Percentiles rank a stretch among this genome's conserved stretches.
Evolutionary conservation across 2,797 vertebrate species (phyloP).

Genomic region (Aselliscus stoliczkanus): DNA sequence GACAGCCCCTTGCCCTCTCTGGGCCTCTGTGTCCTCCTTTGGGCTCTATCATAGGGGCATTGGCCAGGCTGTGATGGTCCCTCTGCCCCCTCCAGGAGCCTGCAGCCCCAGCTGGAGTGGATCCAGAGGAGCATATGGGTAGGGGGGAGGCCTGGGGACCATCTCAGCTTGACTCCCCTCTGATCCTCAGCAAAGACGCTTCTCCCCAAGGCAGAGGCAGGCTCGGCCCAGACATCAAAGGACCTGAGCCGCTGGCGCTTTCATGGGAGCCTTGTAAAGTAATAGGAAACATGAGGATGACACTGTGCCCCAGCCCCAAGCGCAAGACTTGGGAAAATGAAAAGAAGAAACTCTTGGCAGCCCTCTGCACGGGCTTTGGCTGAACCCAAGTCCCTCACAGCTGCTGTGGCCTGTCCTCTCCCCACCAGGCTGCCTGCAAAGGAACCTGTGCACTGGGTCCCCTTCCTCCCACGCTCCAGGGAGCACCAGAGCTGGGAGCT

Average conservation of each 20-base stretch:
- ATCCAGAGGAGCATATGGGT: background rate
- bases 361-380: constrained; percentile 56
- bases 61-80: background rate
- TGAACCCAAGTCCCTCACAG: constrained; percentile 57
- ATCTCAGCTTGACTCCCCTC: background rate
- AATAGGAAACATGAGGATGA: constrained; percentile 73
- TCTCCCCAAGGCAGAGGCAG: constrained; percentile 33
- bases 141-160: background rate
- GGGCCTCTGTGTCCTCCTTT: background rate
- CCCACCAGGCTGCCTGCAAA: background rate
- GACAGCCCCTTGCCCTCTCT: background rate
- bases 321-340: constrained; percentile 49
- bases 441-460: background rate
- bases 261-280: constrained; percentile 62
- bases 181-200: constrained; percentile 39
- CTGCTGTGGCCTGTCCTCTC: constrained; percentile 53
- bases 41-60: background rate
- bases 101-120: background rate
- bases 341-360: constrained; percentile 69
- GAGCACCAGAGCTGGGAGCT: background rate
- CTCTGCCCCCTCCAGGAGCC: background rate
- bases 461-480: background rate
- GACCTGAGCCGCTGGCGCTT: constrained; percentile 27
- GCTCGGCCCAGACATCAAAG: constrained; percentile 71
- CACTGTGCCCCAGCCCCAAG: constrained; percentile 56